Evolutionary conservation across 2,113 vertebrate species (phyloP), one percentile per base, ranked within the genome.

Genomic region (Pachypanchax playfairii): DNA sequence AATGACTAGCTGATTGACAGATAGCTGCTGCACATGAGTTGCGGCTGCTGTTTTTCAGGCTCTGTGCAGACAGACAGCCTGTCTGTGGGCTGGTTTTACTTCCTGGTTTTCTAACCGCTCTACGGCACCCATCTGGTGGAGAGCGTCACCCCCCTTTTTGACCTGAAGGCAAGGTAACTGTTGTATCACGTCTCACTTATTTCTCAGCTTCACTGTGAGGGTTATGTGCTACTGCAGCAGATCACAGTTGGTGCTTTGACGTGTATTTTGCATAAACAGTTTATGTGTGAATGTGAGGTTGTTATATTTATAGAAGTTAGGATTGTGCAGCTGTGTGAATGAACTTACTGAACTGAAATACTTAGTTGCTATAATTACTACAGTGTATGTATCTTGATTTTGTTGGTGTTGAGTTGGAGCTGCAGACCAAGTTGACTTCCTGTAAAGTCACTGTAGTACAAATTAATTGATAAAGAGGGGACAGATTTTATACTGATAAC

Each of bases 261-360:
- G 6, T 44, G 20, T 49, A 46, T 57, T 75, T 75, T 82, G 75
- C 75, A 79, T 85, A 48, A 10, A 41, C 4, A 25, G 36, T 8
- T 42, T 26, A 36, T 13, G 10, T 14, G 52, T 13, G 36, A 18
- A 60, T 5, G 29, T 53, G 14, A 24, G 25, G 26, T 17, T 5
- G 9, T 12, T 5, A 22, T 67, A 75, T 80, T 82, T 83, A 87
- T 89, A 85, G 77, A 39, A 28, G 47, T n/a, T 3, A 57, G 57
- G 62, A 4, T 48, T 53, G 67, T 79, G 65, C 81, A 81, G 80
- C 76, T 77, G 75, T 82, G 84, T 84, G 84, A 79, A 70, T 73
- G 57, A 70, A 67, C 38, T 62, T 50, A 33, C 47, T 71, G 47
- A 63, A 63, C 68, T 78, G 69, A 52, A 38, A 42, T 50, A 39